Base-by-base conservation (phyloP, 2,113 vertebrate species). In the Chaenogobius annularis region DNA sequence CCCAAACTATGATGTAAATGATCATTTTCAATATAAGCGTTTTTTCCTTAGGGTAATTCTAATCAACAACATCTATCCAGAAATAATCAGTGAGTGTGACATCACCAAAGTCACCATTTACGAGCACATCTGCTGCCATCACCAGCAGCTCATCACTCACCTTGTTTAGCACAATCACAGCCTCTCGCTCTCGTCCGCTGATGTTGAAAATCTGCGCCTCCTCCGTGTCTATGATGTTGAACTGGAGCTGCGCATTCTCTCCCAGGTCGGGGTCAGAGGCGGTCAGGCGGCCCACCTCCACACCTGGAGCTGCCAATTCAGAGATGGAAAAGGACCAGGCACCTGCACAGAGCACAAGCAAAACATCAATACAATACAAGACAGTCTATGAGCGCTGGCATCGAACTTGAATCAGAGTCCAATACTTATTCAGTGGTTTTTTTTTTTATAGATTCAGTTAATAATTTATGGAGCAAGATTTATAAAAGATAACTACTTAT, bases 231-330 rank as follows among this genome's bases (percentile, higher is more conserved):
- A 94, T 71, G 80, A 96, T 94, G 70, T 88, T 91, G 67, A 95
- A 96, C 7, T 94, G 93, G 90, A 96, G 92, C 79, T 87, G 86
- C n/a, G 95, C 95, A 0, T 96, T 96, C 50, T 95, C 94, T 31
- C 94, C 94, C 75, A 95, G 89, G 66, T 96, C 96, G 0, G 95
- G 93, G 70, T 96, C 96, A 7, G 93, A 88, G 37, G 96, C 95
- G 0, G 92, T 91, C 59, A 97, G 83, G 3, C 94, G 93, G 48
- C 96, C 96, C 82, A 97, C 94, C 50, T 95, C 91, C 50, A 94
- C 94, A 31, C 95, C 95, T 0, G 94, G 95, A 1, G 92, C 89
- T 0, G 94, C 94, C 0, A 95, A 89, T 88, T 97, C 96, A 14
- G 95, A 93, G 62, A 96, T 93, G 0, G 95, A 95, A 87, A 96